Percentiles rank a stretch among this genome's conserved stretches.
Evolutionary conservation across 2,888 invertebrate genomes (phyloP).

Genomic region (Antheraea assamensis): DNA sequence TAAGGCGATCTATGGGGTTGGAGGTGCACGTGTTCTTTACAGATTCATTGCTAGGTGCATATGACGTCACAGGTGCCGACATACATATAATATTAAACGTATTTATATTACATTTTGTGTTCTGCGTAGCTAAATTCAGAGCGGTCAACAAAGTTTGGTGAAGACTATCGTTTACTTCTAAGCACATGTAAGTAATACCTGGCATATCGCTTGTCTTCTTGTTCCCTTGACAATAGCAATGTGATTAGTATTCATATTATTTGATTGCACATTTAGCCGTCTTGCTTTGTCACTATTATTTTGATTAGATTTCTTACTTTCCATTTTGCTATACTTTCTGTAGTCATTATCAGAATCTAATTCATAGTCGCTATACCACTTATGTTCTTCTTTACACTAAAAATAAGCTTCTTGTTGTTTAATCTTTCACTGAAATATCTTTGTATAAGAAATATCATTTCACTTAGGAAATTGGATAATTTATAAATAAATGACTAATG

Average conservation of each 20-base stretch:
- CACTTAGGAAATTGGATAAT: background rate
- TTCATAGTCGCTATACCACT: background rate
- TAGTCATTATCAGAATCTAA: constrained; percentile 3
- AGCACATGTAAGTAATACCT: constrained; percentile 16
- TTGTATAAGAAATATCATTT: background rate
- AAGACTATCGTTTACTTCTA: background rate
- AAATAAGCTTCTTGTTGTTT: background rate
- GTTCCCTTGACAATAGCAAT: background rate
- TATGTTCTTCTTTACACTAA: constrained; percentile 15
- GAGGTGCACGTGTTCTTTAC: too few species aligned
- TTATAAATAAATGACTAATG: too few species aligned
- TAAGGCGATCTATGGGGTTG: too few species aligned
- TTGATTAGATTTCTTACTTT: background rate
- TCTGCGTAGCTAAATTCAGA: too few species aligned
- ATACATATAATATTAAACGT: too few species aligned
- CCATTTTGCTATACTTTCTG: constrained; percentile 28
- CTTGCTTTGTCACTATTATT: background rate
- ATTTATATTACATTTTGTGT: too few species aligned
- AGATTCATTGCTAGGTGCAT: too few species aligned
- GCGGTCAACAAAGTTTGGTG: too few species aligned
- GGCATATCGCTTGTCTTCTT: constrained; percentile 24
- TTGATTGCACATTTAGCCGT: background rate
- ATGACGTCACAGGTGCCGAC: too few species aligned
- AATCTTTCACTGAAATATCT: background rate
- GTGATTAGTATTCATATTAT: background rate